Conservation (phyloP, 2,888 invertebrate species). For the Phalera bucephala region DNA sequence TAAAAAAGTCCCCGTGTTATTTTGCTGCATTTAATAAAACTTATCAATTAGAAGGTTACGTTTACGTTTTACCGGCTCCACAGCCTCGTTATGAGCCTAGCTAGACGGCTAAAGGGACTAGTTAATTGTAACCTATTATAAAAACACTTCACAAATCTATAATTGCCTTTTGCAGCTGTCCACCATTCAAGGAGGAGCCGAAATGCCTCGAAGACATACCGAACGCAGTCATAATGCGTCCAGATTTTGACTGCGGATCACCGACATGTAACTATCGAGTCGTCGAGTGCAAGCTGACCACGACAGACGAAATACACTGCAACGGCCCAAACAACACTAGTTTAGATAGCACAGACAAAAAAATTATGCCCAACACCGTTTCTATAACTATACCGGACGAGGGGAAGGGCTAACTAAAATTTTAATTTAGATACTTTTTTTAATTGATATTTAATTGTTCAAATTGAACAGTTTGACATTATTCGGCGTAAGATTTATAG, state of each 20-base stretch:
- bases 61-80: too few species aligned
- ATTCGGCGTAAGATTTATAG: slow-evolving; percentile 34
- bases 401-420: slow-evolving; percentile 72
- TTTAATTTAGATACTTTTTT: slow-evolving; percentile 40
- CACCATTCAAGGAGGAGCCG: slow-evolving; percentile 70
- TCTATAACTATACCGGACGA: slow-evolving; percentile 84
- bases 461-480: slow-evolving; percentile 32
- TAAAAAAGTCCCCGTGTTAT: too few species aligned
- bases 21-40: too few species aligned
- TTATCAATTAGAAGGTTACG: too few species aligned
- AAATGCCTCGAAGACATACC: slow-evolving; percentile 65
- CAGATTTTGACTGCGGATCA: slow-evolving; percentile 71
- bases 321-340: slow-evolving; percentile 40
- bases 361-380: slow-evolving; percentile 73
- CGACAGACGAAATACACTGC: slow-evolving; percentile 65
- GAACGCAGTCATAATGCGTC: slow-evolving; percentile 60
- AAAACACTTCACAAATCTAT: too few species aligned
- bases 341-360: slow-evolving; percentile 47
- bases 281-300: slow-evolving; percentile 76
- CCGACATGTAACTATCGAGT: slow-evolving; percentile 73
- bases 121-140: too few species aligned
- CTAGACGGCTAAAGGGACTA: too few species aligned
- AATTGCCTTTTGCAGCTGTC: slow-evolving; percentile 71
- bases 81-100: too few species aligned
- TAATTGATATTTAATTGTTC: slow-evolving; percentile 40